A percentile compares a stretch with the other conserved stretches of the same genome.
Evolutionary conservation across 2,888 invertebrate species (phyloP).

Genomic region (Pycnomerus fuliginosus): DNA sequence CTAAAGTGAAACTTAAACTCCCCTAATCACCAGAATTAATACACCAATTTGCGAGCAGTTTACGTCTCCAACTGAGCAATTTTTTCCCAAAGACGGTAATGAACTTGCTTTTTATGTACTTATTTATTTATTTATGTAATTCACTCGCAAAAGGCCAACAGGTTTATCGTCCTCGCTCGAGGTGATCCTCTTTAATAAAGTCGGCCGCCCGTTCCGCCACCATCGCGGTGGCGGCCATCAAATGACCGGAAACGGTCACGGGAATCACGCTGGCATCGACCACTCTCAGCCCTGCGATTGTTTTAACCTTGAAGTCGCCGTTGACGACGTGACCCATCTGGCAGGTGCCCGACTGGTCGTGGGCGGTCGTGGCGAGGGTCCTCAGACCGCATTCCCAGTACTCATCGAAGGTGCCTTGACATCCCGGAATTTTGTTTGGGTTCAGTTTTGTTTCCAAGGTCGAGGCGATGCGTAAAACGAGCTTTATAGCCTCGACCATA

Average conservation of each 20-base stretch:
- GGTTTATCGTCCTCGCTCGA: no score
- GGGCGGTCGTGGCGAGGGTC: conserved; percentile 62
- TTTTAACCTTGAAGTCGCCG: conserved; percentile 43
- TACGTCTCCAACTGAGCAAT: no score
- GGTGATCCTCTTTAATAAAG: conserved; percentile 47
- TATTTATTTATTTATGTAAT: no score
- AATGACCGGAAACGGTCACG: conserved; percentile 54
- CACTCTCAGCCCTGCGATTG: conserved; percentile 54
- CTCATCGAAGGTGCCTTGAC: conserved; percentile 55
- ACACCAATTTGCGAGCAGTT: no score
- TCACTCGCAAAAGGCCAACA: no score
- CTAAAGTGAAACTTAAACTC: no score
- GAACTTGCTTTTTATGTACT: no score
- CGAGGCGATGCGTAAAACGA: conserved; percentile 28
- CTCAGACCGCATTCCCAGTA: conserved; percentile 68
- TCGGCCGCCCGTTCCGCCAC: conserved; percentile 59
- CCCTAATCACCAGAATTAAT: no score
- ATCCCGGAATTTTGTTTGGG: conserved; percentile 61
- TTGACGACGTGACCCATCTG: conserved; percentile 66
- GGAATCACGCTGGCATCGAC: conserved; percentile 59
- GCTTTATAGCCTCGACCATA: conserved; percentile 58
- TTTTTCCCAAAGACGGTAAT: no score
- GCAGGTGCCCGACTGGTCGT: conserved; percentile 64
- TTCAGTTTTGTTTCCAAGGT: conserved; percentile 58
- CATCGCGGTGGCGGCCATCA: conserved; percentile 56